Percentiles rank a stretch among this genome's conserved stretches.
These are phyloP conservation scores for Caracal caracal DNA, from an alignment of 2,113 vertebrate genomes.

Conservation along the genomic window DNA sequence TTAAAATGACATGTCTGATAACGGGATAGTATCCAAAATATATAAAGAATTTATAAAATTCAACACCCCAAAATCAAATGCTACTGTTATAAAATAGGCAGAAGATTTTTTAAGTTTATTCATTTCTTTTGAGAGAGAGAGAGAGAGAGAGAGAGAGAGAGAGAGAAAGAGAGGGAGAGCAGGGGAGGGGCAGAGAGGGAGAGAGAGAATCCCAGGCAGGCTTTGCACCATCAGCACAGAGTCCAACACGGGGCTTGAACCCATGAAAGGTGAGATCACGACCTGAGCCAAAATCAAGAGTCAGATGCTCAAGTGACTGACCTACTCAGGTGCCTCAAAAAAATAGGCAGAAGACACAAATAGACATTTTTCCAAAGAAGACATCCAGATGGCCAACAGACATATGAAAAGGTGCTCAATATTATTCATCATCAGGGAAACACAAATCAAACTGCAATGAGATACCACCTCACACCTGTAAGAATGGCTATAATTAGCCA, in stretches of 20 bases:
- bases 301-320: too few species aligned
- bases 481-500: not conserved
- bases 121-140: too few species aligned
- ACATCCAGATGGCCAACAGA: not conserved
- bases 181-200: too few species aligned
- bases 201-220: too few species aligned
- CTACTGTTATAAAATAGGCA: not conserved
- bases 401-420: not conserved
- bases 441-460: not conserved
- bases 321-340: too few species aligned
- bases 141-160: too few species aligned
- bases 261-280: too few species aligned
- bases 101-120: not conserved
- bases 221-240: too few species aligned
- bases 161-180: too few species aligned
- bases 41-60: not conserved
- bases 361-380: not conserved
- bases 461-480: not conserved
- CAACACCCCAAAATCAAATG: not conserved
- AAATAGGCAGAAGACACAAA: not conserved
- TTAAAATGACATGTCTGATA: not conserved
- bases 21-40: not conserved
- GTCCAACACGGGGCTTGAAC: too few species aligned
- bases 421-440: not conserved
- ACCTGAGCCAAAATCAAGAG: too few species aligned